Base-by-base conservation (phyloP, 2,113 vertebrate genomes). In the Rissa tridactyla region DNA sequence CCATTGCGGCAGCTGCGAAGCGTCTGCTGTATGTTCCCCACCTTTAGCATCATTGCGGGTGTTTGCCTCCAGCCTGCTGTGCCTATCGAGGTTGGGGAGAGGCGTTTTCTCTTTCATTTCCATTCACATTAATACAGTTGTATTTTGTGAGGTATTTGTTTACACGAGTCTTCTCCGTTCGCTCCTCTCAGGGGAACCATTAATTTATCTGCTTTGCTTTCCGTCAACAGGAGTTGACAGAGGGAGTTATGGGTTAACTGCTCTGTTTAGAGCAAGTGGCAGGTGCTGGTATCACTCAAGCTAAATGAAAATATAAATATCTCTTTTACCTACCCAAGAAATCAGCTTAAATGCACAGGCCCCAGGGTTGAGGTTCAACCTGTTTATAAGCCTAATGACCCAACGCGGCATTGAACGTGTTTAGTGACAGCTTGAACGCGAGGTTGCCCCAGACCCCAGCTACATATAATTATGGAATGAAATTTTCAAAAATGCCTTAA, bases 211-310 rank as follows among this genome's bases (percentile, higher is more conserved):
- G 93, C 92, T 90, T 94, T 95, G 91, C 84, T 94, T 96, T 95
- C 93, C 2, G n/a, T 96, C 97, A 94, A 78, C 34, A 0, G 68
- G 91, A 94, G 93, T 88, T 96, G 96, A 97, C 87, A 95, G 95
- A 92, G 47, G 78, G 87, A 96, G 84, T 93, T 96, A 93, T 73
- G 94, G 97, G 95, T 96, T 96, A 97, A 96, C 96, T 83, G 64
- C 84, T 96, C 82, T 87, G 78, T 96, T 97, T 94, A 91, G 87
- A 96, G 78, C 55, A 0, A 94, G 64, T 96, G 93, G 87, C 95
- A 97, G 95, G 94, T 95, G 96, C 96, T 97, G 96, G 95, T 96
- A 95, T 96, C 68, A 52, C 97, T 97, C 95, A 96, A 75, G 64
- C 55, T 91, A 95, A 96, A 95, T 78, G 91, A 92, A 97, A 96